Percentiles rank a stretch among this genome's conserved stretches.
These are phyloP conservation scores for Propithecus perrieri DNA, from an alignment of 2,797 vertebrate species.

Conservation along the genomic window DNA sequence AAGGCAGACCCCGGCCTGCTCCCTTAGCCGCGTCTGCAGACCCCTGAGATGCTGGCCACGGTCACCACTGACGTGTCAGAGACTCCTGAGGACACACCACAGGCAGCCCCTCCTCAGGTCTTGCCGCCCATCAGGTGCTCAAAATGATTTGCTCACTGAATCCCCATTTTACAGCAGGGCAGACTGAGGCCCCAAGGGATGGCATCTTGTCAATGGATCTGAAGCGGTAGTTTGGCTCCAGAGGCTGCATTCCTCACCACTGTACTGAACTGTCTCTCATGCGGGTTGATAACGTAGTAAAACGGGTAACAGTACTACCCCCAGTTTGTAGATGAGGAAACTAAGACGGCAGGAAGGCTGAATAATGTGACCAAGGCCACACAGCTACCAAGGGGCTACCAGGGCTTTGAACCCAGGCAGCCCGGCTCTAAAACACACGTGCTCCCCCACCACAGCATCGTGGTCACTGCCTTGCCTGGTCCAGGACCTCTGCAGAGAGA, in stretches of 20 bases:
- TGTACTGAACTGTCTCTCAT: background rate
- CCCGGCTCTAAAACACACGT: fast-evolving
- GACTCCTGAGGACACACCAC: background rate
- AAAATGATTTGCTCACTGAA: background rate
- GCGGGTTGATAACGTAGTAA: background rate
- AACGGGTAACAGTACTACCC: fast-evolving
- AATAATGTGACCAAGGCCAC: background rate
- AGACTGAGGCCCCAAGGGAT: background rate
- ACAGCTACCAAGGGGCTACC: fast-evolving
- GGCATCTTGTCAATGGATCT: background rate
- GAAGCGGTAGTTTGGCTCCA: background rate
- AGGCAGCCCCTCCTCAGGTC: background rate
- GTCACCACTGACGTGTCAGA: background rate
- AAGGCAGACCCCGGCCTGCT: background rate
- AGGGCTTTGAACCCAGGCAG: background rate
- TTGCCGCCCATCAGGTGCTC: background rate
- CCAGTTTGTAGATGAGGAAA: background rate
- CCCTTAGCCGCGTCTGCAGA: background rate
- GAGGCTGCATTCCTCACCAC: background rate
- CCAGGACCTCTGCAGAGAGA: background rate
- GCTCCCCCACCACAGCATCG: fast-evolving
- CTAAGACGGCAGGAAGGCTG: background rate
- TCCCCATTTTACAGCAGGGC: background rate
- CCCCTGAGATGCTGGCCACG: background rate
- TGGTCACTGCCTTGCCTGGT: background rate